Conservation (phyloP, 2,888 invertebrate species). For the Caenorhabditis japonica region DNA sequence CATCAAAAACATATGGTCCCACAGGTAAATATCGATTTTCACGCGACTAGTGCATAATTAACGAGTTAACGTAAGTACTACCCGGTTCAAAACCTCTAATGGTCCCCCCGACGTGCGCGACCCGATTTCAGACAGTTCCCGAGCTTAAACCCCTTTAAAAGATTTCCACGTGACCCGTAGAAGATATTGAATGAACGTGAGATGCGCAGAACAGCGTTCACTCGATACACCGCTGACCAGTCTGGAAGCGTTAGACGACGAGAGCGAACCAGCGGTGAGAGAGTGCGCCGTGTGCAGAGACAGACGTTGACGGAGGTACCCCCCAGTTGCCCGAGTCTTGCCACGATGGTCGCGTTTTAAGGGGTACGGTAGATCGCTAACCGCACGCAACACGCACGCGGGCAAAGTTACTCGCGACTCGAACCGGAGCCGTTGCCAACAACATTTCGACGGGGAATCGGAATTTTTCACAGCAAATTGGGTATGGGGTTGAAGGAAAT, state of each 20-base stretch:
- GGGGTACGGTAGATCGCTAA: slow-evolving; percentile 38
- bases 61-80: too few relatives aligned
- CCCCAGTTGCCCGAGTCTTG: slow-evolving; percentile 31
- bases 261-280: slow-evolving; percentile 11
- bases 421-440: neutral
- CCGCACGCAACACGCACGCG: slow-evolving; percentile 55
- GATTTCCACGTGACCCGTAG: slow-evolving; percentile 34
- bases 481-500: slow-evolving; percentile 24
- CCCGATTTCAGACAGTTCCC: slow-evolving; percentile 20
- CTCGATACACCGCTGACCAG: slow-evolving; percentile 11
- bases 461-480: neutral
- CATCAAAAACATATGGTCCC: neutral
- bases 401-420: slow-evolving; percentile 5
- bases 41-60: too few relatives aligned
- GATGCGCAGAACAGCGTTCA: slow-evolving; percentile 52
- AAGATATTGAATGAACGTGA: slow-evolving; percentile 30
- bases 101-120: slow-evolving; percentile 10
- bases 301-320: slow-evolving; percentile 11
- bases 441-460: neutral
- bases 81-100: neutral
- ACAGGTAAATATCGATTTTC: neutral
- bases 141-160: slow-evolving; percentile 16
- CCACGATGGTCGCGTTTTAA: slow-evolving; percentile 24
- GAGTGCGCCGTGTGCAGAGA: slow-evolving; percentile 5
- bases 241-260: slow-evolving; percentile 34